Evolutionary conservation across 2,797 vertebrate species (phyloP).

Genomic region (Bucorvus abyssinicus): DNA sequence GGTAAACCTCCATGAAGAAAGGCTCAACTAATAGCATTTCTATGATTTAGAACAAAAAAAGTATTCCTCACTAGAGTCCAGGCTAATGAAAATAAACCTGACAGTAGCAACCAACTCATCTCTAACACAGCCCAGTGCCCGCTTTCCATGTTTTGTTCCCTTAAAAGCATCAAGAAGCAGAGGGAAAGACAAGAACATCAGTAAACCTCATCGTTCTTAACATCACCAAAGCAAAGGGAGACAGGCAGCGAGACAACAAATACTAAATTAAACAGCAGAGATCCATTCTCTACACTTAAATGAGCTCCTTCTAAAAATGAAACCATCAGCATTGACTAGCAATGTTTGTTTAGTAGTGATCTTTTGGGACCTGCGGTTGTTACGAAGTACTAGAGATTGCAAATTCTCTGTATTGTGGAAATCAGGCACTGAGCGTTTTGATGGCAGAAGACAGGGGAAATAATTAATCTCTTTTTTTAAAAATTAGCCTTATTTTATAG

Average conservation of each 20-base stretch:
- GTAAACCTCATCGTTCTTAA: not conserved
- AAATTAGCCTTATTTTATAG: not conserved
- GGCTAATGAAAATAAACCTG: not conserved
- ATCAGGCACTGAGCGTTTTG: not conserved
- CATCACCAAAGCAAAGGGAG: not conserved
- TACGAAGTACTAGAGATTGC: not conserved
- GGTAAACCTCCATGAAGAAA: not conserved
- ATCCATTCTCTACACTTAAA: conserved; percentile 1
- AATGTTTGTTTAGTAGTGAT: conserved; percentile 58
- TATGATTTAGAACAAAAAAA: not conserved
- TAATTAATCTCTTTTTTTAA: not conserved
- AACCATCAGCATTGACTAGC: conserved; percentile 27
- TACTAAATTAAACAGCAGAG: conserved; percentile 41
- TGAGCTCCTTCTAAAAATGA: conserved; percentile 35
- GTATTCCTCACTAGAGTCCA: not conserved
- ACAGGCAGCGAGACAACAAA: conserved; percentile 30
- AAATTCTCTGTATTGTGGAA: conserved; percentile 1
- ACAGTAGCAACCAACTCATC: not conserved
- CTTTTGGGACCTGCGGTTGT: conserved; percentile 11
- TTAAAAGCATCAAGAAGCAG: not conserved
- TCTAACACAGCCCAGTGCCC: not conserved
- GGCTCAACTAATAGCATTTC: not conserved
- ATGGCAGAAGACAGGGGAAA: not conserved
- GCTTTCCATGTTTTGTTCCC: not conserved
- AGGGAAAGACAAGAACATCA: not conserved